These are phyloP conservation scores for Craterocephalus amniculus DNA, from an alignment of 2,797 vertebrate genomes.

Conservation along the genomic window DNA sequence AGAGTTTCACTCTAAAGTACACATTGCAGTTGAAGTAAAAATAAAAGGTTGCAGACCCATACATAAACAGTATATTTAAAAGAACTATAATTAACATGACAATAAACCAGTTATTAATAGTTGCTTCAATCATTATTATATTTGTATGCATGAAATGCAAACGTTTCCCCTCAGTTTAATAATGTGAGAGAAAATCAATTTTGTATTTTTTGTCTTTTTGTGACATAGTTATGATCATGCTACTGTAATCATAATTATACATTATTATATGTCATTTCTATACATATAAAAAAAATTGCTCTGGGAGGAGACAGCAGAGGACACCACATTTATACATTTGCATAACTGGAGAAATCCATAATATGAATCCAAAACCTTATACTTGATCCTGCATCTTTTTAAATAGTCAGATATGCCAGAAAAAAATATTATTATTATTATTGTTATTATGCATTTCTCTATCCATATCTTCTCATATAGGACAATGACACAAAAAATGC, in stretches of 20 bases:
- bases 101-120: not conserved
- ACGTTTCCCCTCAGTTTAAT: not conserved
- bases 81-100: not conserved
- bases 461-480: not conserved
- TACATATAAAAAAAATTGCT: too few species aligned
- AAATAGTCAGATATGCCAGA: not conserved
- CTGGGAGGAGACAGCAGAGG: too few species aligned
- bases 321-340: not conserved
- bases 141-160: not conserved
- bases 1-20: not conserved
- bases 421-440: not conserved
- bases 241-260: not conserved
- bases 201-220: not conserved
- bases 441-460: not conserved
- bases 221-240: not conserved
- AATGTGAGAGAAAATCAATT: not conserved
- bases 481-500: conserved; percentile 18
- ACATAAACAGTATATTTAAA: not conserved
- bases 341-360: not conserved
- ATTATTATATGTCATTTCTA: not conserved
- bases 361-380: not conserved
- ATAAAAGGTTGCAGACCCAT: not conserved
- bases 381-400: not conserved
- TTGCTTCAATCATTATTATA: not conserved
- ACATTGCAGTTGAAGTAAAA: not conserved